Evolutionary conservation across 2,797 vertebrate genomes (phyloP), one percentile per base, ranked within the genome.

Genomic region (Myotis pilosus): DNA sequence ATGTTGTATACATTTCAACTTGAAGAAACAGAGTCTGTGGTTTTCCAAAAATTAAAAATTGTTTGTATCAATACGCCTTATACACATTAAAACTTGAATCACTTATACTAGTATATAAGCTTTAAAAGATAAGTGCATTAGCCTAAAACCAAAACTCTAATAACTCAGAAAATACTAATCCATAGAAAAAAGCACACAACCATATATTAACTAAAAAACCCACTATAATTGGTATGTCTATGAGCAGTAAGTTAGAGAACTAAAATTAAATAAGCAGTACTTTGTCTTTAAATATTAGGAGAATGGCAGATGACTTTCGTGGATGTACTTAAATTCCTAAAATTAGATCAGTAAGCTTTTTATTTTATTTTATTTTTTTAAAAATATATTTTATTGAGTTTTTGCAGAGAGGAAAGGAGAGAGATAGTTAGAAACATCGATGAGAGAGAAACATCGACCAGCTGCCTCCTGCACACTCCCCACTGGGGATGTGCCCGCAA

Each of bases 11-110:
- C 12, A 19, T 22, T 74, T 94, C 25, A 89, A 79, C 10, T 17
- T 80, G 9, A 83, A 79, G n/a, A 91, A 89, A 89, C 7, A 49
- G 38, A 95, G 30, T 92, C n/a, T 76, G 80, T 76, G 11, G 41
- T 75, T 92, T 95, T 96, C 60, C 51, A 83, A 86, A 94, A 84
- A 72, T 74, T 82, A 53, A 76, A 79, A 57, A 78, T 89, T 8
- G 33, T 19, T 66, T 84, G 2, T 62, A 94, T 66, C 71, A 72
- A 76, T 53, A 87, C 47, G 19, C 53, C 33, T 96, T 75, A 78
- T 44, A 53, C 5, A 88, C 20, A 55, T 79, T 85, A 2, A 82
- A 62, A 91, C 25, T 15, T 49, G 51, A 95, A 92, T 15, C 20
- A 75, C 28, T 8, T 89, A 87, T 20, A 47, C 47, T 13, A 47